Conservation (phyloP, 1,140 invertebrate genomes). For the Heterodera schachtii region DNA sequence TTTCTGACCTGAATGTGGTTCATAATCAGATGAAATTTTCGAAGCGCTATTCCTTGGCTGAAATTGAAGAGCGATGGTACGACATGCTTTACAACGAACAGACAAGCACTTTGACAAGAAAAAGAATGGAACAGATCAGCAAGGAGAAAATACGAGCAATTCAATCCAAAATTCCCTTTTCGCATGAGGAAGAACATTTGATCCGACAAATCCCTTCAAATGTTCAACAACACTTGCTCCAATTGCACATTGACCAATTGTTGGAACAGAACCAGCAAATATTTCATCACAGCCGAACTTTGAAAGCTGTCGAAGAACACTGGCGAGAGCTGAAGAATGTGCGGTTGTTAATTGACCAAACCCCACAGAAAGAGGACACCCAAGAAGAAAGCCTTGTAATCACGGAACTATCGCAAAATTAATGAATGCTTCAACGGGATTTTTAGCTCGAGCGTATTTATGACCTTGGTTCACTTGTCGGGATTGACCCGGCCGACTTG, state of each 20-base stretch:
- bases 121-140: constrained; percentile 88
- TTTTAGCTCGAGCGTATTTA: constrained; percentile 23
- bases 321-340: constrained; percentile 93
- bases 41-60: constrained; percentile 87
- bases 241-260: constrained; percentile 66
- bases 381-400: constrained; percentile 67
- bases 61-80: constrained; percentile 93
- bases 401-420: too few relatives aligned
- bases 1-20: constrained; percentile 82
- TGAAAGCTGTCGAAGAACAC: constrained; percentile 81
- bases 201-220: constrained; percentile 75
- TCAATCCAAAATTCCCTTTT: constrained; percentile 85
- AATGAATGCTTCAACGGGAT: too few relatives aligned
- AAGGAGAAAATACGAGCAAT: constrained; percentile 82
- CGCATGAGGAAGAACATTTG: constrained; percentile 83
- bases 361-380: constrained; percentile 49
- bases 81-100: constrained; percentile 87
- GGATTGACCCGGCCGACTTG: constrained; percentile 6
- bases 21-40: constrained; percentile 92
- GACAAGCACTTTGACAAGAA: constrained; percentile 76
- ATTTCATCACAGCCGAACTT: constrained; percentile 84
- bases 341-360: constrained; percentile 85
- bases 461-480: constrained; percentile 24
- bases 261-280: constrained; percentile 71
- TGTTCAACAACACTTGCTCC: constrained; percentile 4